phyloP scores from a whole-genome alignment of 1,140 invertebrate genomes.

The Andrena cerasifolii region DNA sequence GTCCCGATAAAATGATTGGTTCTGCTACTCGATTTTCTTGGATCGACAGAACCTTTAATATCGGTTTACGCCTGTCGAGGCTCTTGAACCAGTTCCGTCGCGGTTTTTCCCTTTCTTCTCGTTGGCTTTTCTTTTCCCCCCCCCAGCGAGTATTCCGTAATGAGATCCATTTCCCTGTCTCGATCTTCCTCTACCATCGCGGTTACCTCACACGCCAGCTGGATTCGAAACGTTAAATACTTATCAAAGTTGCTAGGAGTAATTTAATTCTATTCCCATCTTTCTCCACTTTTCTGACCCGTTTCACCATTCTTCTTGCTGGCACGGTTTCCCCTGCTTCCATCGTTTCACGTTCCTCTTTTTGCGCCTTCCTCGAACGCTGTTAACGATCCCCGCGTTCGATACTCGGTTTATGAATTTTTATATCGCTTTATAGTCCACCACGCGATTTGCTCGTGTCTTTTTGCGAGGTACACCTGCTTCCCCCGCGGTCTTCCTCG shows the following conservation, averaged over 20 bases:
- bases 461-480: not conserved
- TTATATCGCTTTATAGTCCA: not conserved
- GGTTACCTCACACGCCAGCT: not conserved
- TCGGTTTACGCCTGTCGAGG: conserved; percentile 14
- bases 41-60: conserved; percentile 6
- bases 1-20: conserved; percentile 7
- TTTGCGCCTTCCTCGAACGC: not conserved
- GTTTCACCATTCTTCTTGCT: too few relatives aligned
- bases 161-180: not conserved
- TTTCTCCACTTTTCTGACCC: not conserved
- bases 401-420: conserved; percentile 5
- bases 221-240: not conserved
- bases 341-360: not conserved
- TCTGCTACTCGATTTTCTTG: conserved; percentile 8
- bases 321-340: not conserved
- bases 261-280: conserved; percentile 5
- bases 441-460: not conserved
- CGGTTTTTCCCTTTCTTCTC: not conserved
- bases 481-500: not conserved
- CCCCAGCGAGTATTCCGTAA: not conserved
- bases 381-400: not conserved
- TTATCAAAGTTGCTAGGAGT: not conserved
- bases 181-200: not conserved
- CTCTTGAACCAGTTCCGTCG: conserved; percentile 28
- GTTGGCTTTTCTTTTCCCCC: not conserved